Percentiles rank a stretch among this genome's conserved stretches.
Conservation (phyloP, 2,797 vertebrate genomes). For the Moxostoma hubbsi region DNA sequence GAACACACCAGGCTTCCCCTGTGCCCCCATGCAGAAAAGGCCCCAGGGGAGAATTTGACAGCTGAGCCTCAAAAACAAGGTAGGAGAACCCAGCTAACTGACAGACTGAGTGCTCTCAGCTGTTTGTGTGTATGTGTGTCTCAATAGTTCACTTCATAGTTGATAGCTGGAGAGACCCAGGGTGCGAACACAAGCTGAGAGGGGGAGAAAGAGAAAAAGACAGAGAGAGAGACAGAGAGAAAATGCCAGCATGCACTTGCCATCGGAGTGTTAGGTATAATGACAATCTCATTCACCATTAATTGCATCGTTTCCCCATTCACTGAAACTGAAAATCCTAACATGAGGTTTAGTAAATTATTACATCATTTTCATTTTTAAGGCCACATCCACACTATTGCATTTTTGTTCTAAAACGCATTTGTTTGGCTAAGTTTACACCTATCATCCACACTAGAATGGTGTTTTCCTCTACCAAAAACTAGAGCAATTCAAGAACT, state of each 20-base stretch:
- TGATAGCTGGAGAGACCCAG: slow-evolving; percentile 50
- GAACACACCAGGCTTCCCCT: slow-evolving; percentile 72
- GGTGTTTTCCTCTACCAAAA: no score
- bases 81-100: slow-evolving; percentile 79
- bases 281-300: no score
- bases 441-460: no score
- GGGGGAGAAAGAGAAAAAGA: no score
- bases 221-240: slow-evolving; percentile 63
- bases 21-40: slow-evolving; percentile 76
- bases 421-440: no score
- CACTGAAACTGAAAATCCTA: no score
- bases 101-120: slow-evolving; percentile 61
- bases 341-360: no score
- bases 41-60: slow-evolving; percentile 77
- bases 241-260: slow-evolving; percentile 57
- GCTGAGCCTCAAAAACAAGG: slow-evolving; percentile 81
- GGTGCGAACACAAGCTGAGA: background rate
- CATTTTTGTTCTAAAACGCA: no score
- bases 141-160: slow-evolving; percentile 43
- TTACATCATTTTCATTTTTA: no score
- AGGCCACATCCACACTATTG: no score
- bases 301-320: no score
- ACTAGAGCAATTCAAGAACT: no score
- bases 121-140: slow-evolving; percentile 43
- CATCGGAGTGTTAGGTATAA: slow-evolving; percentile 30